Evolutionary conservation across 2,113 vertebrate species (phyloP), one percentile per base, ranked within the genome.

Genomic region (Saimiri boliviensis): DNA sequence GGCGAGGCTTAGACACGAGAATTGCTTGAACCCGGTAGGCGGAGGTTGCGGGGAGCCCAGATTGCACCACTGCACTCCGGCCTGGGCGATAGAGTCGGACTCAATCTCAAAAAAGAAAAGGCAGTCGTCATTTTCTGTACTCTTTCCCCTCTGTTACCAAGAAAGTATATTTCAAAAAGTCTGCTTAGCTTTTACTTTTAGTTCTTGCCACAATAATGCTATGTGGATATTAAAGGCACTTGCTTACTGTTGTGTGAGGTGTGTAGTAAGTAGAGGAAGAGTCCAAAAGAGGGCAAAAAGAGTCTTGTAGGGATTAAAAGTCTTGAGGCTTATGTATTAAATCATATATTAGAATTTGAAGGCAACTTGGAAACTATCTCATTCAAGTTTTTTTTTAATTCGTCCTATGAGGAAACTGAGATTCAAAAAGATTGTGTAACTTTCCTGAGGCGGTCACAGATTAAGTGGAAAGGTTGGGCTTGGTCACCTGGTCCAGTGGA

Each of bases 171-270:
- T 56, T 71, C 54, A 52, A 68, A 68, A 92, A 91, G 73, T 58
- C 23, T 27, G 3, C 20, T 74, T 68, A 92, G 49, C 83, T 96
- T 96, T 94, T 80, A 77, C 80, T 95, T 94, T 94, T 84, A 74
- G 80, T 95, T 96, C 52, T 93, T 82, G 74, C 83, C 20, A 45
- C 58, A 79, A 2, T n/a, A 25, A 45, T 73, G 58, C 21, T 68
- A 2, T 56, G 10, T 47, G 19, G 35, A 16, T 63, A 45, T 84
- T 60, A 56, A 89, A 89, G 27, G 17, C 63, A 71, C 81, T 74
- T 85, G 73, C 19, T 49, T 83, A 83, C 37, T 82, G 49, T 60
- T 94, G 76, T 71, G 25, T 73, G 70, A 83, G 56, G 54, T 47
- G 37, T 79, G 80, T 77, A 80, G 27, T 85, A 49, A 58, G 45